phyloP scores from a whole-genome alignment of 23 tunicate genomes.

The Clavelina lepadiformis region DNA sequence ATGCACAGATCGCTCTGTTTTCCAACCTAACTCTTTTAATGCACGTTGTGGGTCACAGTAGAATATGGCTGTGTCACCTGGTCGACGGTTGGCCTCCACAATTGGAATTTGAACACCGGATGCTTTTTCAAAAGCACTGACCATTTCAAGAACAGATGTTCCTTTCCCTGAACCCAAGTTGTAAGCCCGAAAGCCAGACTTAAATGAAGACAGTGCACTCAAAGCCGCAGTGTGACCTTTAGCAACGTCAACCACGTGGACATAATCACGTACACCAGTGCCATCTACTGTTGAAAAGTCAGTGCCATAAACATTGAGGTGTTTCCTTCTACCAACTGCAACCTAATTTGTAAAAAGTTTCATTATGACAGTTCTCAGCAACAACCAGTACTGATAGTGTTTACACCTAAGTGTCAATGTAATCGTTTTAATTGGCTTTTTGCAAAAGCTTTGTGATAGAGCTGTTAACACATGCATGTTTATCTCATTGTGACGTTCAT shows the following conservation, averaged over 20 bases:
- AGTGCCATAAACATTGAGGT: constrained; percentile 75
- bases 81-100: constrained; percentile 47
- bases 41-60: constrained; percentile 86
- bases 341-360: no score
- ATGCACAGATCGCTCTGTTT: constrained; percentile 54
- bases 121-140: constrained; percentile 54
- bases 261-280: constrained; percentile 93
- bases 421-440: no score
- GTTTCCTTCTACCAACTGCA: constrained; percentile 72
- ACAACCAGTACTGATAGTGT: no score
- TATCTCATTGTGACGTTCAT: no score
- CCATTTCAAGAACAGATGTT: constrained; percentile 92
- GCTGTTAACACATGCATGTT: no score
- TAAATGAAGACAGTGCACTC: constrained; percentile 32
- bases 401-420: no score
- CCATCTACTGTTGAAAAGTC: constrained; percentile 93
- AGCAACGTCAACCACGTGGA: constrained; percentile 90
- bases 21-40: constrained; percentile 70
- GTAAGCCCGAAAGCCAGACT: constrained; percentile 56
- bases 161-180: constrained; percentile 94
- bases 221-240: constrained; percentile 90
- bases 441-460: no score
- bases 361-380: no score
- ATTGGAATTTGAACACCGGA: constrained; percentile 47
- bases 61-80: constrained; percentile 81